Evolutionary conservation across 2,113 vertebrate genomes (phyloP), one percentile per base, ranked within the genome.

Genomic region (Anas platyrhynchos): DNA sequence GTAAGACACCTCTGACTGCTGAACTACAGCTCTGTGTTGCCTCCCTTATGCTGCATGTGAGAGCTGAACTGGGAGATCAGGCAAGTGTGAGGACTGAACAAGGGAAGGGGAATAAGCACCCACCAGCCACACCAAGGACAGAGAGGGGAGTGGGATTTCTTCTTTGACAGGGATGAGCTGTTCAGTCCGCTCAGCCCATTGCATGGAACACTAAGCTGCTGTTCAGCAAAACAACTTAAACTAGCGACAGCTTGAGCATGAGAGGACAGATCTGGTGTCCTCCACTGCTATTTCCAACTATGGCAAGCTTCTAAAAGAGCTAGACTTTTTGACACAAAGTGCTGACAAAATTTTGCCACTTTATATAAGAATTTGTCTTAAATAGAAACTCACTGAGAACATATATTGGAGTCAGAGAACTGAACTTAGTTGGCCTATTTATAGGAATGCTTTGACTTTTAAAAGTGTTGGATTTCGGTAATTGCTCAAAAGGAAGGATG

Each of bases 241-340:
- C 6, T 11, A 1, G 1, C 46, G 34, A 56, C 58, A 66, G 13
- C 25, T 9, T n/a, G 48, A 63, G 17, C 3, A 0, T 36, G 17
- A 74, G 26, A 26, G 34, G 62, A 58, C 27, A 75, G 41, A 69
- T n/a, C 17, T 32, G 22, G 7, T 68, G 44, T n/a, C 31, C 34
- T 31, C 1, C 0, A 8, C n/a, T 36, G 32, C 22, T n/a, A 25
- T 41, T 86, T 78, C 61, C 21, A 32, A 23, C 3, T 13, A 17
- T 48, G 38, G 7, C 29, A 65, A 22, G 26, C 29, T 75, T 71
- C 38, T 63, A 12, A 55, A 67, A 88, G 34, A 62, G 21, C 23
- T 32, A 55, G 7, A 18, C 11, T 44, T 38, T 59, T 71, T 76
- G 44, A 34, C 36, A 66, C 63, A 48, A 71, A 54, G 29, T 0